A percentile compares a stretch with the other conserved stretches of the same genome.
These are phyloP conservation scores for Platygyra sinensis DNA, from an alignment of 64 coral and sea anemone species.

Conservation along the genomic window DNA sequence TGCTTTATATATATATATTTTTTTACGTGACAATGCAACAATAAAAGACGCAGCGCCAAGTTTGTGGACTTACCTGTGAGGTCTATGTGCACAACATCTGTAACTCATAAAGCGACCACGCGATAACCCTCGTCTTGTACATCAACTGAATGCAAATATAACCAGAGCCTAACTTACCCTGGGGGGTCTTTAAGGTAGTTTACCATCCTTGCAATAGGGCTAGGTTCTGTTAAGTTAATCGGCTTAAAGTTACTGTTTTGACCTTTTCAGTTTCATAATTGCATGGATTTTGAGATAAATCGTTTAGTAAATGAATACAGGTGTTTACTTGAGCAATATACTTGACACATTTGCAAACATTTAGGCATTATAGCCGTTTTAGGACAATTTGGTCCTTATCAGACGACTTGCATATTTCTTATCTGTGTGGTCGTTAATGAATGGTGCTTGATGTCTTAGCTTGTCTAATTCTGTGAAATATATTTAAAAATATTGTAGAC, in stretches of 20 bases:
- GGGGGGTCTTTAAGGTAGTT: background rate
- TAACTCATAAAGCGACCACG: background rate
- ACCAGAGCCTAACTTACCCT: background rate
- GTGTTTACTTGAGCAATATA: background rate
- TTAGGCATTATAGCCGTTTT: background rate
- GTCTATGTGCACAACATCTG: background rate
- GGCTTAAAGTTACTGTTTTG: background rate
- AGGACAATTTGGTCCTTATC: too few species aligned
- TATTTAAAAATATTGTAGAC: background rate
- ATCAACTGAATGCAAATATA: too few species aligned
- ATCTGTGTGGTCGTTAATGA: background rate
- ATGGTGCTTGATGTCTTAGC: background rate
- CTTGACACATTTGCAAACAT: background rate
- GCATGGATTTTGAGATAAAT: background rate
- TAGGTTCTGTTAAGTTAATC: background rate
- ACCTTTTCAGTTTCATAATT: background rate
- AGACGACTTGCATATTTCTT: background rate
- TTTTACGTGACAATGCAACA: background rate
- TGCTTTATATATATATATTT: background rate
- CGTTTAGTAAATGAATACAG: background rate
- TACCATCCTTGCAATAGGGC: background rate
- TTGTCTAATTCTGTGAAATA: background rate
- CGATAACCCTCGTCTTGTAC: background rate
- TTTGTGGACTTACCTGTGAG: background rate
- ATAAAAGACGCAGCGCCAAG: background rate